A percentile compares a stretch with the other conserved stretches of the same genome.
Evolutionary conservation across 2,113 vertebrate genomes (phyloP).

Genomic region (Takifugu flavidus): DNA sequence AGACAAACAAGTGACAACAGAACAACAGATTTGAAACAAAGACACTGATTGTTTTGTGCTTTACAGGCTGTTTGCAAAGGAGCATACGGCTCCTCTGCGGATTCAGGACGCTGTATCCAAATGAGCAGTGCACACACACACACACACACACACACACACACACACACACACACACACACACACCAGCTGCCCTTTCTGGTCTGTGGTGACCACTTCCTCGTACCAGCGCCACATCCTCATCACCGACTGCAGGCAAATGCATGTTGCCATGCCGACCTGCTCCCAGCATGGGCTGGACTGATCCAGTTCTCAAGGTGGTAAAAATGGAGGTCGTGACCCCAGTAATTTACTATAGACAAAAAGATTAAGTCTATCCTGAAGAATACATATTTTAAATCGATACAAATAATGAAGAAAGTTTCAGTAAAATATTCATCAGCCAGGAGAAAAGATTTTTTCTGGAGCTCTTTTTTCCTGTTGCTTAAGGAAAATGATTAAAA

Average conservation of each 20-base stretch:
- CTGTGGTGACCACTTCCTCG: slow-evolving; percentile 84
- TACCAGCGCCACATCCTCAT: slow-evolving; percentile 69
- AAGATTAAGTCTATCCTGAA: too few relatives aligned
- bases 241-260: slow-evolving; percentile 36
- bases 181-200: slow-evolving; percentile 76
- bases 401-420: too few relatives aligned
- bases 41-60: slow-evolving; percentile 91
- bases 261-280: slow-evolving; percentile 56
- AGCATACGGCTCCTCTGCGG: slow-evolving; percentile 93
- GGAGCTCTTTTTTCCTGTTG: too few relatives aligned
- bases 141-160: slow-evolving; percentile 33
- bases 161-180: slow-evolving; percentile 45
- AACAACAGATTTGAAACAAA: slow-evolving; percentile 88
- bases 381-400: too few relatives aligned
- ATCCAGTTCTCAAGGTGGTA: slow-evolving; percentile 15
- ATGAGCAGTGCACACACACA: slow-evolving; percentile 79
- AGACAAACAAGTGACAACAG: slow-evolving; percentile 70
- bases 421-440: too few relatives aligned
- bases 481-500: too few relatives aligned
- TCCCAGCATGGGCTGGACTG: neutral
- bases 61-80: slow-evolving; percentile 95
- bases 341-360: neutral
- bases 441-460: too few relatives aligned
- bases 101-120: slow-evolving; percentile 99
- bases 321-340: neutral